These are phyloP conservation scores for Hafferia zeledoni DNA, from an alignment of 2,797 vertebrate species.

Conservation along the genomic window DNA sequence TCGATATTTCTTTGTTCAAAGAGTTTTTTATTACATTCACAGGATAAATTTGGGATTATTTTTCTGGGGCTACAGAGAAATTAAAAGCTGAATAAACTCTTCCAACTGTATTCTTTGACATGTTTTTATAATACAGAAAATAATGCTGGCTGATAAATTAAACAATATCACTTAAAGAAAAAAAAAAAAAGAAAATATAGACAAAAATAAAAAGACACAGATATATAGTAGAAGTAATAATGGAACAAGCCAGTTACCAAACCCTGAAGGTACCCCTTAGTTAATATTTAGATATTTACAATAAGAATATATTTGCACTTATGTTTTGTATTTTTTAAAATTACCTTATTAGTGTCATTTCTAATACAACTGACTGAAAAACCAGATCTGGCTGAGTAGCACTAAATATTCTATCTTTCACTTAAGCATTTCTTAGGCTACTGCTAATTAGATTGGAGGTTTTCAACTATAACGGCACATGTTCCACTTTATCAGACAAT, in stretches of 20 bases:
- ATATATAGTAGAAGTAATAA: background rate
- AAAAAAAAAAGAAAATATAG: background rate
- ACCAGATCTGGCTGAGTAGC: background rate
- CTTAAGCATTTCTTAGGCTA: conserved; percentile 16
- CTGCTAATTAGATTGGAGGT: conserved; percentile 13
- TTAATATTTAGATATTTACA: background rate
- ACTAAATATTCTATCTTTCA: conserved; percentile 1
- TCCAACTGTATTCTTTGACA: background rate
- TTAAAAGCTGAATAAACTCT: background rate
- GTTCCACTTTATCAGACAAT: conserved; percentile 41
- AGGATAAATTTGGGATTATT: background rate
- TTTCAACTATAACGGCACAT: conserved; percentile 11
- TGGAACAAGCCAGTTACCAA: background rate
- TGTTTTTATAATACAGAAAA: background rate
- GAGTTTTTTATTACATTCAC: background rate
- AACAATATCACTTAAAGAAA: background rate
- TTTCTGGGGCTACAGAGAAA: background rate
- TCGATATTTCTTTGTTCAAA: background rate
- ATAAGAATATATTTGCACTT: background rate
- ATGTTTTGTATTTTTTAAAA: background rate
- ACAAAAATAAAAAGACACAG: background rate
- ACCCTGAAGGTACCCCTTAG: background rate
- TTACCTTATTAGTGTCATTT: background rate
- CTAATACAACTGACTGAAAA: background rate
- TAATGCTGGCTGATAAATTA: background rate